Evolutionary conservation across 2,888 invertebrate species (phyloP), one percentile per base, ranked within the genome.

Genomic region (Timandra comae): DNA sequence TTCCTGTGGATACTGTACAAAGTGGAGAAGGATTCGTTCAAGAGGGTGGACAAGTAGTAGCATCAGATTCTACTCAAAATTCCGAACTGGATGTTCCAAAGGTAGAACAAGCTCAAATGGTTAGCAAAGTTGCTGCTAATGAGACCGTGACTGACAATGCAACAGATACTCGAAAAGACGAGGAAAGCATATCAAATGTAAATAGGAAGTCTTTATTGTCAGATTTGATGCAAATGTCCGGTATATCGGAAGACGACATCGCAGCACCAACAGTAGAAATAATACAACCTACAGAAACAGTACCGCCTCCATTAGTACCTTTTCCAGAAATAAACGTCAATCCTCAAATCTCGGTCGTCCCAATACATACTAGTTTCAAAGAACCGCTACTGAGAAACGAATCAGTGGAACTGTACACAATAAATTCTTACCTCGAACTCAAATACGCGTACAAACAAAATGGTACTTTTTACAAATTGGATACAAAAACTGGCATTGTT

Each of bases 211-310:
- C 74, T 27, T 64, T 85, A 44, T 41, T 85, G 16, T 82, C 81
- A 0, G 82, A 84, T 53, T 63, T 85, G 41, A 85, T 85, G 85
- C 73, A 75, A 64, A 80, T 85, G 79, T 84, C 84, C 6, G 85
- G 85, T 6, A 85, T 85, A 50, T 68, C 69, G 7, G 54, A 65
- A 32, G 80, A 80, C 41, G 82, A 84, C 33, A 41, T 56, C 3
- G 38, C 44, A 20, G 40, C 59, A 19, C 36, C 39, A 12, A 27
- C 36, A 29, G 20, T 30, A 21, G 8, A 24, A 19, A 7, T 30
- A 9, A 25, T 16, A 32, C 30, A 29, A 19, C 27, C 33, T 26
- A 9, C 27, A 24, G 26, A 38, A 34, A 10, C 27, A n/a, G 8
- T 12, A 19, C 21, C 29, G 12, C 27, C 29, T 16, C 7, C 29